A percentile compares a stretch with the other conserved stretches of the same genome.
phyloP scores from a whole-genome alignment of 2,113 vertebrate genomes.

The Calidris pugnax region DNA sequence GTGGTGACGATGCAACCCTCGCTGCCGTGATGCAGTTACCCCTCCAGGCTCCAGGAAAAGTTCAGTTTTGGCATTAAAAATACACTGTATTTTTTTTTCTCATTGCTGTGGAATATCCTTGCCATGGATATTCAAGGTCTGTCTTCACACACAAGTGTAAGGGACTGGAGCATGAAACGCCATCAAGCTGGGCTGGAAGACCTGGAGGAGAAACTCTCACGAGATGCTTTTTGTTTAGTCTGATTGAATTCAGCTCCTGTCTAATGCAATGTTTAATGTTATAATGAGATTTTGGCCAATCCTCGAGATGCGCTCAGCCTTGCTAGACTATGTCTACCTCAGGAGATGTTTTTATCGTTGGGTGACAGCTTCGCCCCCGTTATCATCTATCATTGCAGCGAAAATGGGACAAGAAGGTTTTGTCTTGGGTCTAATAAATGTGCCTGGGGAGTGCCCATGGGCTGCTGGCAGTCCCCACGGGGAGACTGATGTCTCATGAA shows the following conservation, averaged over 20 bases:
- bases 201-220: not conserved
- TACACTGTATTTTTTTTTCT: not conserved
- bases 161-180: not conserved
- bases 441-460: not conserved
- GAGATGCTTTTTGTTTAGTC: not conserved
- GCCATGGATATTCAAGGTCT: rapidly evolving
- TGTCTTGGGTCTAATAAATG: not conserved
- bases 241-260: constrained; percentile 7
- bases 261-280: not conserved
- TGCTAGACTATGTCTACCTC: not conserved
- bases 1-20: not conserved
- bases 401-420: not conserved
- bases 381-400: not conserved
- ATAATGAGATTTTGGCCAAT: not conserved
- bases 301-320: not conserved
- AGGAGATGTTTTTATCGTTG: constrained; percentile 11
- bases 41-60: not conserved
- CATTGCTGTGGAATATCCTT: not conserved
- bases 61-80: not conserved
- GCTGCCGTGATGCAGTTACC: rapidly evolving
- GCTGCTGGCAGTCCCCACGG: not conserved
- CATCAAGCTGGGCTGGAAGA: not conserved
- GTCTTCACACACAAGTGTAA: rapidly evolving
- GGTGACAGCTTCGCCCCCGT: not conserved
- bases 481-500: not conserved